These are phyloP conservation scores for Girardinus metallicus DNA, from an alignment of 2,797 vertebrate genomes.

Conservation along the genomic window DNA sequence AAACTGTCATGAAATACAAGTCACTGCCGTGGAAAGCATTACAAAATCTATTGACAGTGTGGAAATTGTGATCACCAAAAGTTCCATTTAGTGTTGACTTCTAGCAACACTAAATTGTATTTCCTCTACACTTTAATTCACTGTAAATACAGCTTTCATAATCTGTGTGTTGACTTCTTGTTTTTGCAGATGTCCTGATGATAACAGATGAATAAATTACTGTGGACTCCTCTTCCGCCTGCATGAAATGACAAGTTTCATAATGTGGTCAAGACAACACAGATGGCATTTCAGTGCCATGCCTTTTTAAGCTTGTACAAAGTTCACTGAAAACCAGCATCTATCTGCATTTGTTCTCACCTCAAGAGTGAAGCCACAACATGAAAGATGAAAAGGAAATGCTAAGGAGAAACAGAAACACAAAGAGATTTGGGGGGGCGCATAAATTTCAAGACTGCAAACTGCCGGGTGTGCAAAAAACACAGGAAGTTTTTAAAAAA, in stretches of 20 bases:
- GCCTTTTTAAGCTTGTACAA: neutral
- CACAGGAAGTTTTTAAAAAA: conserved; percentile 18
- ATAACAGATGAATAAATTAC: conserved; percentile 61
- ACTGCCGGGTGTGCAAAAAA: neutral
- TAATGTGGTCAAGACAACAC: neutral
- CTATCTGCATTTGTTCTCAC: conserved; percentile 1
- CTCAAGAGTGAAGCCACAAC: conserved; percentile 1
- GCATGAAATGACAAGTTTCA: conserved; percentile 10
- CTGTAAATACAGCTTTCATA: conserved; percentile 56
- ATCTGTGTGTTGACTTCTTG: neutral
- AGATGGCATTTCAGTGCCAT: neutral
- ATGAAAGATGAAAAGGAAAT: neutral
- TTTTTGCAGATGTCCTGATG: conserved; percentile 27
- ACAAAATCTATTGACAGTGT: neutral
- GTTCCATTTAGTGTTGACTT: neutral
- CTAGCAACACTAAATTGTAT: too few species aligned
- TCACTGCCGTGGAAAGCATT: neutral
- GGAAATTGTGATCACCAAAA: neutral
- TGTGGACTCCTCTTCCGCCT: conserved; percentile 34
- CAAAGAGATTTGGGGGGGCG: neutral
- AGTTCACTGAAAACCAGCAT: neutral
- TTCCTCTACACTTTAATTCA: conserved; percentile 46
- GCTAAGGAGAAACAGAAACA: conserved; percentile 28
- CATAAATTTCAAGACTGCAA: neutral
- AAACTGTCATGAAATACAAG: neutral